Percentiles rank a stretch among this genome's conserved stretches.
phyloP scores from a whole-genome alignment of 2,113 vertebrate species.

The Caloenas nicobarica region DNA sequence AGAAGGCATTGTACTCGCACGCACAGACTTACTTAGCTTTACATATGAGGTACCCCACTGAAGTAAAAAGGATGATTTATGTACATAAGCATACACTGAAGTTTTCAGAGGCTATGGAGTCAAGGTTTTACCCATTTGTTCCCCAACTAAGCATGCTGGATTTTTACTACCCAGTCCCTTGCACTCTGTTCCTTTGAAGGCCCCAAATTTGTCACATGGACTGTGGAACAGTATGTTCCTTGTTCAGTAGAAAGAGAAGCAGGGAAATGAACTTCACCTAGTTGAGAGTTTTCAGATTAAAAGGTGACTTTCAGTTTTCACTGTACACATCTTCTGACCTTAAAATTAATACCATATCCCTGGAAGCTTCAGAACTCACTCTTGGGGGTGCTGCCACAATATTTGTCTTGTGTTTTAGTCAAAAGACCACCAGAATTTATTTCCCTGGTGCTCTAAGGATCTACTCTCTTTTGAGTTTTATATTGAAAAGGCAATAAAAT shows the following conservation, averaged over 20 bases:
- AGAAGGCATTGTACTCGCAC: background rate
- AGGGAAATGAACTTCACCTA: background rate
- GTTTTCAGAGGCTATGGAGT: background rate
- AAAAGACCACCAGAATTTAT: background rate
- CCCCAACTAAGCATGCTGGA: fast-evolving
- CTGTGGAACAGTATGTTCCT: background rate
- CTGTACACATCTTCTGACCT: background rate
- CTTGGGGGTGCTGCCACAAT: background rate
- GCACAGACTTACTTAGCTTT: background rate
- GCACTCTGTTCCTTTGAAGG: background rate
- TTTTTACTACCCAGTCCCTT: background rate
- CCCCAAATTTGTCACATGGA: background rate
- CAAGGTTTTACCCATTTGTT: background rate
- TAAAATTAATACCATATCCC: background rate
- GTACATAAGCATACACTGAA: background rate
- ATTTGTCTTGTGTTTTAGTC: background rate
- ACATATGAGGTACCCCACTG: background rate
- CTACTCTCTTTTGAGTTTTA: background rate
- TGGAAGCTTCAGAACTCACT: background rate
- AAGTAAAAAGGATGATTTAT: background rate
- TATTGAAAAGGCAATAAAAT: background rate
- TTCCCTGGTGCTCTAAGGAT: background rate
- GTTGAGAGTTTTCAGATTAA: background rate
- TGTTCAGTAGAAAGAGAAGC: background rate
- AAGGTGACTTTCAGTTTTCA: background rate